A percentile compares a stretch with the other conserved stretches of the same genome.
Evolutionary conservation across 2,888 invertebrate species (phyloP).

Genomic region (Torymus aiolomorphi): DNA sequence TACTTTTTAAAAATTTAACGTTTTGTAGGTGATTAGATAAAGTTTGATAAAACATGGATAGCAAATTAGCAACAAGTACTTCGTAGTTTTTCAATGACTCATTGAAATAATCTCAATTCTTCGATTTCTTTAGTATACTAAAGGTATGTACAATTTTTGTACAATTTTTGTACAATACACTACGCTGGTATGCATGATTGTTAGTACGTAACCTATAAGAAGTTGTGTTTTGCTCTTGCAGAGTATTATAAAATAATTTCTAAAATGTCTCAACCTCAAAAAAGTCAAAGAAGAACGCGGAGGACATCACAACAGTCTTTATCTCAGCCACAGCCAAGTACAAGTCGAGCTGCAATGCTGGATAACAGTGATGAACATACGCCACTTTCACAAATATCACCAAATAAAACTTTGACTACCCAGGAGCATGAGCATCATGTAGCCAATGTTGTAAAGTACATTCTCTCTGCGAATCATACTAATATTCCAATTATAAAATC

Average conservation of each 20-base stretch:
- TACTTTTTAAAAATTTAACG: no score
- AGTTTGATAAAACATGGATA: no score
- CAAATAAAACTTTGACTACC: slow-evolving; percentile 28
- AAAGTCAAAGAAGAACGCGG: no score
- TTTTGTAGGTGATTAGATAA: no score
- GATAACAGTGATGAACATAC: slow-evolving; percentile 38
- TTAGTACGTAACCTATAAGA: neutral
- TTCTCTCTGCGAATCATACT: slow-evolving; percentile 61
- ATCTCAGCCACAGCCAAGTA: slow-evolving; percentile 46
- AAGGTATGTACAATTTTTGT: neutral
- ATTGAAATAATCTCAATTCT: no score
- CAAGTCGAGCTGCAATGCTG: neutral
- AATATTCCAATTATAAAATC: slow-evolving; percentile 62
- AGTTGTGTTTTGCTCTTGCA: neutral
- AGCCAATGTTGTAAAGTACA: slow-evolving; percentile 63
- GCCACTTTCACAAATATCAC: slow-evolving; percentile 35
- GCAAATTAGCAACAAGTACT: no score
- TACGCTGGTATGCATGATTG: neutral
- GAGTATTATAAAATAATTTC: no score
- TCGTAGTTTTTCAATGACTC: no score
- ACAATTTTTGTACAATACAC: neutral
- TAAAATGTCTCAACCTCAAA: slow-evolving; percentile 31
- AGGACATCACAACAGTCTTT: neutral
- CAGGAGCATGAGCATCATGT: slow-evolving; percentile 62
- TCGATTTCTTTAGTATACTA: no score